Evolutionary conservation across 30 jellyfish, hydroid and myxozoan species (phyloP).

Genomic region (Cassiopea xamachana): DNA sequence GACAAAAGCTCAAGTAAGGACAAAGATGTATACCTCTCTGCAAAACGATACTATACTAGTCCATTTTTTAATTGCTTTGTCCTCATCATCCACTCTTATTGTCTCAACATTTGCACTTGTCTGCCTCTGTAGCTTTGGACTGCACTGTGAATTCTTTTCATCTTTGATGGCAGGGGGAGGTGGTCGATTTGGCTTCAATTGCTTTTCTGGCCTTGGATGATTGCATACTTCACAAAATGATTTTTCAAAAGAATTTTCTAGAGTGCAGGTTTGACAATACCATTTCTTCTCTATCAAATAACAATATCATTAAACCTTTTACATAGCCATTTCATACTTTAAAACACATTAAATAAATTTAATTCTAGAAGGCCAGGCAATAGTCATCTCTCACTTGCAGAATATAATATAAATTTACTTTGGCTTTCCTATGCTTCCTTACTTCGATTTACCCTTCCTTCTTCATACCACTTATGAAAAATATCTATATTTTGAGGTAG

Average conservation of each 20-base stretch:
- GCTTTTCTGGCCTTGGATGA: constrained; percentile 27
- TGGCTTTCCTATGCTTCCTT: too few species aligned
- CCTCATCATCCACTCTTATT: constrained; percentile 75
- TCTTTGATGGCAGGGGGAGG: neutral
- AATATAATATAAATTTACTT: too few species aligned
- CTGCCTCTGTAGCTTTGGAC: constrained; percentile 62
- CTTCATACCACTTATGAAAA: too few species aligned
- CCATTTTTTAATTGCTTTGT: constrained; percentile 83
- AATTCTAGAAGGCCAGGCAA: too few species aligned
- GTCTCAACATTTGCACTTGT: constrained; percentile 80
- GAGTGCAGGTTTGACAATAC: constrained; percentile 68
- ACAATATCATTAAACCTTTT: neutral
- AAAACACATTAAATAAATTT: too few species aligned
- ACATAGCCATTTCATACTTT: too few species aligned
- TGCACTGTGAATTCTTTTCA: neutral
- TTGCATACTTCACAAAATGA: constrained; percentile 69
- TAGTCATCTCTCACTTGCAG: too few species aligned
- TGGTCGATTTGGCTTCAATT: constrained; percentile 45
- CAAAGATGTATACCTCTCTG: constrained; percentile 56
- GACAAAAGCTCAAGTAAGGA: neutral
- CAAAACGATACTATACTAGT: constrained; percentile 77
- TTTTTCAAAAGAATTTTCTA: constrained; percentile 29
- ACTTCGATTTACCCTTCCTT: too few species aligned
- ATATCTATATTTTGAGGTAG: too few species aligned
- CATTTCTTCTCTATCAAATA: constrained; percentile 34